Base-by-base conservation (phyloP, 2,797 vertebrate genomes). In the Falco columbarius region DNA sequence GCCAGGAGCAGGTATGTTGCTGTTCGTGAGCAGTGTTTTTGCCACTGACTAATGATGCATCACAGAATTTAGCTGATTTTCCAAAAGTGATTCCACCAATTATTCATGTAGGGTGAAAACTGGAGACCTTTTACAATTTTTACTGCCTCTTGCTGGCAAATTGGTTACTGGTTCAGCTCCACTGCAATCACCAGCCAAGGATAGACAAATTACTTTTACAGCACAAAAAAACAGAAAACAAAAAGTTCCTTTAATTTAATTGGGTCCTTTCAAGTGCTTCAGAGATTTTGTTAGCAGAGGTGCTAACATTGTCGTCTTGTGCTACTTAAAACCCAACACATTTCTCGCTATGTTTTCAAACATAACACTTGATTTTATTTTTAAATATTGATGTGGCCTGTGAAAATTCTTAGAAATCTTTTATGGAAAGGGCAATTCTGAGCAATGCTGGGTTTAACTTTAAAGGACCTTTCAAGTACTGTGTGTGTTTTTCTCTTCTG, bases 251-350 rank as follows among this genome's bases (percentile, higher is more conserved):
- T 80, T 94, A 96, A 96, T 97, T 97, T 95, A 95, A 93, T 70
- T 72, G 96, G 83, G 27, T 95, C 74, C 76, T 95, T 95, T 92
- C 66, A 94, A 84, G 80, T 88, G 82, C 81, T 96, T 94, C 90
- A 90, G 95, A 90, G 93, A 94, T 96, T 97, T 97, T 95, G 84
- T 95, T 96, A 96, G 80, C n/a, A 17, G 73, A 95, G 97, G 38
- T 93, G 90, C 83, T 90, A 97, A 93, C 83, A 66, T 66, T 92
- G 79, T 92, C 73, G n/a, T 92, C 86, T 62, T 94, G 88, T 63
- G 65, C 87, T 96, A 71, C 91, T 84, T 86, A 75, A 96, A 95
- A 90, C 77, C 65, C 61, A 89, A 83, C 81, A 93, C 89, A 94
- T 84, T 95, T 86, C 87, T 83, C 86, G 84, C 75, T 77, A 32